A percentile compares a stretch with the other conserved stretches of the same genome.
Conservation (phyloP, 2,888 invertebrate species). For the Macrosiphum euphorbiae region DNA sequence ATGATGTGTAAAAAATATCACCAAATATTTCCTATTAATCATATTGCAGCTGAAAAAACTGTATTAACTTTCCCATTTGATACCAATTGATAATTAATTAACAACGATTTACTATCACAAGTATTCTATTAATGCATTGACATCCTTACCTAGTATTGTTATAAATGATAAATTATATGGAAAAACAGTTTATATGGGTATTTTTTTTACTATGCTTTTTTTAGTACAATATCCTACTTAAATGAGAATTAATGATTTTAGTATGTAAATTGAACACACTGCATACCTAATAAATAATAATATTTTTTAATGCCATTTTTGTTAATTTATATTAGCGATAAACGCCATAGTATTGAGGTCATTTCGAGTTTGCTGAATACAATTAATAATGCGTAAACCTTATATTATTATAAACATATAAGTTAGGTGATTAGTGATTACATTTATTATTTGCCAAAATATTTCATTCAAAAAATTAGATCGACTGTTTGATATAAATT, state of each 20-base stretch:
- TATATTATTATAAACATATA: too few relatives aligned
- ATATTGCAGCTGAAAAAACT: not conserved
- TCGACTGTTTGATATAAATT: not conserved
- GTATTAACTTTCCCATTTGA: slow-evolving; percentile 45
- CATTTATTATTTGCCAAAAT: not conserved
- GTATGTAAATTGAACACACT: not conserved
- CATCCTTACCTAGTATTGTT: not conserved
- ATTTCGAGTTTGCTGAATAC: not conserved
- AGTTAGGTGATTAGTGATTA: not conserved
- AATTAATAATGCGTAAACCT: not conserved
- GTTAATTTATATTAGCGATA: not conserved
- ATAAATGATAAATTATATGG: not conserved
- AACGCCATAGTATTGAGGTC: not conserved
- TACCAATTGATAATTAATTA: not conserved
- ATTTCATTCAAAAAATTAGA: not conserved
- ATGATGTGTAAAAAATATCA: not conserved
- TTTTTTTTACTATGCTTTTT: not conserved
- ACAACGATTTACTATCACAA: not conserved
- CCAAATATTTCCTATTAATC: slow-evolving; percentile 47
- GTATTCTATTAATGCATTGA: slow-evolving; percentile 3
- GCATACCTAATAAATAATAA: not conserved
- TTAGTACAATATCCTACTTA: not conserved
- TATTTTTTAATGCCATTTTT: not conserved
- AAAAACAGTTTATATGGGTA: not conserved
- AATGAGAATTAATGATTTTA: not conserved